Evolutionary conservation across 2,888 invertebrate genomes (phyloP).

Genomic region (Ormyrus labotus): DNA sequence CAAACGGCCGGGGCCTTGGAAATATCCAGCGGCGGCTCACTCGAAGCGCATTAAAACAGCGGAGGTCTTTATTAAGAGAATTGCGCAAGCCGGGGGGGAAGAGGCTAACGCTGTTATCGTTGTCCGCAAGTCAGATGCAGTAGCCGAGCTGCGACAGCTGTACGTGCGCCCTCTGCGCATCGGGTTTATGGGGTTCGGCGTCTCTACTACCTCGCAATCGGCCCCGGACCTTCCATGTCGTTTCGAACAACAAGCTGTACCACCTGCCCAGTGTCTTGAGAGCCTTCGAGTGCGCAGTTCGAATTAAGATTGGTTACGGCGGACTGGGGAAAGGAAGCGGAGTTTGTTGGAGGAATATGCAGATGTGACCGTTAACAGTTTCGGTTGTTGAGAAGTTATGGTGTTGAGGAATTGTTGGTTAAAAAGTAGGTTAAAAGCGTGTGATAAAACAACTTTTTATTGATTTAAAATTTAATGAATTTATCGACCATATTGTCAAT

Average conservation of each 20-base stretch:
- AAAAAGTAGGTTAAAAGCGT: too few relatives aligned
- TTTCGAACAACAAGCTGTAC: too few relatives aligned
- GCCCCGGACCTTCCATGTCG: background rate
- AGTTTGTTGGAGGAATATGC: background rate
- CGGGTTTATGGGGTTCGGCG: conserved; percentile 10
- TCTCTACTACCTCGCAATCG: background rate
- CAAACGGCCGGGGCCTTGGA: background rate
- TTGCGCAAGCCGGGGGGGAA: background rate
- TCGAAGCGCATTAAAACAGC: too few relatives aligned
- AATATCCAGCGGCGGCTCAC: too few relatives aligned
- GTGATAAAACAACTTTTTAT: too few relatives aligned
- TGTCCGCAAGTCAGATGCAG: conserved; percentile 20
- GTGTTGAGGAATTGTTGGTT: too few relatives aligned
- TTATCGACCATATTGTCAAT: too few relatives aligned
- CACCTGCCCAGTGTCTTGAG: background rate
- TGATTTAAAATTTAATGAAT: too few relatives aligned
- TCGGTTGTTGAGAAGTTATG: background rate
- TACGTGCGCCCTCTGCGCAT: background rate
- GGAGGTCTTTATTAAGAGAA: conserved; percentile 15
- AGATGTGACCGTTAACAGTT: background rate
- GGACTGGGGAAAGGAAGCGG: too few relatives aligned
- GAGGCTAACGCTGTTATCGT: conserved; percentile 15
- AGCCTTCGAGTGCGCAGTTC: conserved; percentile 12
- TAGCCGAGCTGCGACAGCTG: background rate
- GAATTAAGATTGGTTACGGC: conserved; percentile 39